Conservation (phyloP, 2,888 invertebrate species). For the Lochmaea capreae region DNA sequence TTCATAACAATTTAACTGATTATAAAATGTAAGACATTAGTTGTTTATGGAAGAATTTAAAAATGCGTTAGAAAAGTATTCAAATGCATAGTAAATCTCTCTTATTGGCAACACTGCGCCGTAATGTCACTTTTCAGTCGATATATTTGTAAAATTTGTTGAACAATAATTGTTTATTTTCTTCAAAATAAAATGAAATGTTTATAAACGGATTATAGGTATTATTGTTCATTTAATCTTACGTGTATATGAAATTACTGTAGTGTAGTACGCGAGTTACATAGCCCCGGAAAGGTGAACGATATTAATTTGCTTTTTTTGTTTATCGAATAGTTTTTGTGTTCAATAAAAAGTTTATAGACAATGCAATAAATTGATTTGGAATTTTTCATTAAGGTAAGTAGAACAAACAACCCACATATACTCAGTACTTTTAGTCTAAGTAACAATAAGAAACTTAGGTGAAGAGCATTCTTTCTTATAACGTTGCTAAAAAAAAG, state of each 20-base stretch:
- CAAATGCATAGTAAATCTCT: background rate
- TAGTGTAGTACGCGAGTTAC: constrained; percentile 4
- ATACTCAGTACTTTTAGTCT: background rate
- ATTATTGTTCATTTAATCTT: constrained; percentile 12
- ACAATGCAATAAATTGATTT: constrained; percentile 23
- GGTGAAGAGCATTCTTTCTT: background rate
- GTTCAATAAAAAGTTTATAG: constrained; percentile 15
- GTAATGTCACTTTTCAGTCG: constrained; percentile 59
- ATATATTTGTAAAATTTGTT: constrained; percentile 60
- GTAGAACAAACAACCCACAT: background rate
- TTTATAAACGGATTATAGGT: constrained; percentile 4
- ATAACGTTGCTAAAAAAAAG: background rate
- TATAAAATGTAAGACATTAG: background rate
- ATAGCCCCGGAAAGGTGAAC: background rate
- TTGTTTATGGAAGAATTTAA: background rate
- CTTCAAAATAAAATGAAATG: constrained; percentile 47
- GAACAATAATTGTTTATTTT: constrained; percentile 63
- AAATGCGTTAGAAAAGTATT: background rate
- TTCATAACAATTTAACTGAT: background rate
- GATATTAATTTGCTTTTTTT: constrained; percentile 15
- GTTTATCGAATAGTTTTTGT: constrained; percentile 24
- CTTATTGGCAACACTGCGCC: constrained; percentile 16
- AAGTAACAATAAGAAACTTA: background rate
- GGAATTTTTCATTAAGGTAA: background rate
- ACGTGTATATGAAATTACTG: background rate